Conservation (phyloP, 2,113 vertebrate genomes). For the Prietella phreatophila region DNA sequence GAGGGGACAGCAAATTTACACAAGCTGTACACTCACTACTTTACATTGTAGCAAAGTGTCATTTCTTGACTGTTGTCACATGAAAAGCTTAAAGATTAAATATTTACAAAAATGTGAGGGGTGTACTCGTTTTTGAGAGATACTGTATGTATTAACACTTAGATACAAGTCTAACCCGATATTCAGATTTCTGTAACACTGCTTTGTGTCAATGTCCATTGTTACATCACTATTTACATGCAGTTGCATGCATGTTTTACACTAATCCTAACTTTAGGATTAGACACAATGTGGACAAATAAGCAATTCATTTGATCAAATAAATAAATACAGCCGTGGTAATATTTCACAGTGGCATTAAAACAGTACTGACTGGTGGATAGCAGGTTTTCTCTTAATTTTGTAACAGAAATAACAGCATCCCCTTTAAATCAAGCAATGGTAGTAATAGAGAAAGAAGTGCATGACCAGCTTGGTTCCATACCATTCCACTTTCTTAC, state of each 20-base stretch:
- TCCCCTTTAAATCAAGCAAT: not conserved
- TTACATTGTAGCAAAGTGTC: too few relatives aligned
- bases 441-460: not conserved
- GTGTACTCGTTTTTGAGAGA: too few relatives aligned
- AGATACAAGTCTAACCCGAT: too few relatives aligned
- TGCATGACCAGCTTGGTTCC: not conserved
- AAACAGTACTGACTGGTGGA: not conserved
- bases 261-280: not conserved
- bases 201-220: too few relatives aligned
- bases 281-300: not conserved
- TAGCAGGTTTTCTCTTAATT: not conserved
- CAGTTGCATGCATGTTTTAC: not conserved
- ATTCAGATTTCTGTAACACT: too few relatives aligned
- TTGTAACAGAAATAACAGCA: not conserved
- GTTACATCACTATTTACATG: not conserved
- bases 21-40: too few relatives aligned
- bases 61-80: too few relatives aligned
- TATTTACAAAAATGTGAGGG: too few relatives aligned
- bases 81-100: too few relatives aligned
- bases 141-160: too few relatives aligned
- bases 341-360: not conserved
- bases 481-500: constrained; percentile 93
- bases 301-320: not conserved
- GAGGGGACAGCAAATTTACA: too few relatives aligned
- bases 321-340: not conserved